Conservation (phyloP, 1,140 invertebrate species). For the Mercenaria mercenaria region DNA sequence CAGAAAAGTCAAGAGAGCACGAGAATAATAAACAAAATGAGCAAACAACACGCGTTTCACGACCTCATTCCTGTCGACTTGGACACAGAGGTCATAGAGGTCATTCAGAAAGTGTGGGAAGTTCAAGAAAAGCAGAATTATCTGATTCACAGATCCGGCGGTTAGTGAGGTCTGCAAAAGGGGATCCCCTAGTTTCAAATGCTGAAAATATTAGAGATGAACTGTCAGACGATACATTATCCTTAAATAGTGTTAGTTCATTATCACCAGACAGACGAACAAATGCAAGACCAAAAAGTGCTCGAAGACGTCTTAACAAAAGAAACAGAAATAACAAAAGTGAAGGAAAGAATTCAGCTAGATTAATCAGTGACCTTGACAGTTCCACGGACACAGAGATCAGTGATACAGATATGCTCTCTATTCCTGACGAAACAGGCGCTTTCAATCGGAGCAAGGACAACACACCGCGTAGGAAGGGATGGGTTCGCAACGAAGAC, state of each 20-base stretch:
- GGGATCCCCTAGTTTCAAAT: not conserved
- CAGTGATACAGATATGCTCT: constrained; percentile 76
- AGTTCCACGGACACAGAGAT: constrained; percentile 69
- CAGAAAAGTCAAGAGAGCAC: constrained; percentile 47
- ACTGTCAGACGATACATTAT: constrained; percentile 66
- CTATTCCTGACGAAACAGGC: constrained; percentile 78
- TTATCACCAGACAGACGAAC: constrained; percentile 48
- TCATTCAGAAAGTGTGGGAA: constrained; percentile 9
- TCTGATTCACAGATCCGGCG: constrained; percentile 48
- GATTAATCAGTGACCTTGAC: constrained; percentile 68
- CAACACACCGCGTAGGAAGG: constrained; percentile 51
- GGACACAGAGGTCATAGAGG: constrained; percentile 69
- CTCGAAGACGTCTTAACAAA: constrained; percentile 36
- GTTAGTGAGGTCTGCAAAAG: constrained; percentile 38
- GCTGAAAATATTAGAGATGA: constrained; percentile 53
- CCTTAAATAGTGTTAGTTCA: constrained; percentile 54
- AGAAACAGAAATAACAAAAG: constrained; percentile 45
- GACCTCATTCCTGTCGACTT: constrained; percentile 73
- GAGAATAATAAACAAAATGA: constrained; percentile 51
- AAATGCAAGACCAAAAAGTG: constrained; percentile 64
- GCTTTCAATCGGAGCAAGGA: constrained; percentile 50
- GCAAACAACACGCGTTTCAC: constrained; percentile 47
- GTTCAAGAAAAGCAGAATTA: constrained; percentile 47
- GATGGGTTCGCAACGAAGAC: constrained; percentile 71
- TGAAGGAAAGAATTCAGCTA: constrained; percentile 33